Conservation (phyloP, 2,888 invertebrate species). For the Chromoteleia sp. region DNA sequence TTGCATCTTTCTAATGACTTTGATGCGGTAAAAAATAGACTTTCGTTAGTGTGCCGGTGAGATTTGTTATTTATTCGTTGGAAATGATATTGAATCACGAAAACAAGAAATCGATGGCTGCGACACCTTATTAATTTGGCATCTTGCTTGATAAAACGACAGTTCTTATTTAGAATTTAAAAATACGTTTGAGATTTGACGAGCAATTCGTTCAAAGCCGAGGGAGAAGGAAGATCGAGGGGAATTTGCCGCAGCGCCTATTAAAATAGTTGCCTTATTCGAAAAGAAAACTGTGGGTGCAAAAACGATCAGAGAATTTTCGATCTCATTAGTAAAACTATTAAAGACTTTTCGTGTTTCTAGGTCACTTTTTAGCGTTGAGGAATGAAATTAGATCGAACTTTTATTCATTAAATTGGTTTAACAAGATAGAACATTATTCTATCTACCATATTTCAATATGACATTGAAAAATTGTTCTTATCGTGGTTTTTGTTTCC, state of each 20-base stretch:
- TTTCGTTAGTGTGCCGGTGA: conserved; percentile 7
- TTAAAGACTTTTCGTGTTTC: conserved; percentile 5
- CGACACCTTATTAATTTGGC: conserved; percentile 14
- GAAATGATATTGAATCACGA: background rate
- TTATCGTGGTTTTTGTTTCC: no score
- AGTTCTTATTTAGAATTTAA: background rate
- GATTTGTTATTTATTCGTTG: conserved; percentile 21
- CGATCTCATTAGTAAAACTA: conserved; percentile 19
- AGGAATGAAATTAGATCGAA: no score
- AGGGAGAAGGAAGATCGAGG: background rate
- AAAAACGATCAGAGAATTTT: conserved; percentile 15
- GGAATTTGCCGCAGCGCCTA: conserved; percentile 12
- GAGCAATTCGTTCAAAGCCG: background rate
- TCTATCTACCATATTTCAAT: no score
- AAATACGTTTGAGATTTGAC: no score
- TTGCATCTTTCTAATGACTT: conserved; percentile 53
- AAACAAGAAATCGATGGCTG: background rate
- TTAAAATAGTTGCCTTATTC: conserved; percentile 16
- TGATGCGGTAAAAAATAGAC: conserved; percentile 18
- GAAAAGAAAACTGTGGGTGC: background rate
- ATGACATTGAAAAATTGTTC: no score
- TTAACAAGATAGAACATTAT: no score
- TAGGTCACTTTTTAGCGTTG: no score
- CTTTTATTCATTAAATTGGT: no score
- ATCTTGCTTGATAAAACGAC: background rate